phyloP scores from a whole-genome alignment of 1,140 invertebrate species.

The Stenopsyche tienmushanensis region DNA sequence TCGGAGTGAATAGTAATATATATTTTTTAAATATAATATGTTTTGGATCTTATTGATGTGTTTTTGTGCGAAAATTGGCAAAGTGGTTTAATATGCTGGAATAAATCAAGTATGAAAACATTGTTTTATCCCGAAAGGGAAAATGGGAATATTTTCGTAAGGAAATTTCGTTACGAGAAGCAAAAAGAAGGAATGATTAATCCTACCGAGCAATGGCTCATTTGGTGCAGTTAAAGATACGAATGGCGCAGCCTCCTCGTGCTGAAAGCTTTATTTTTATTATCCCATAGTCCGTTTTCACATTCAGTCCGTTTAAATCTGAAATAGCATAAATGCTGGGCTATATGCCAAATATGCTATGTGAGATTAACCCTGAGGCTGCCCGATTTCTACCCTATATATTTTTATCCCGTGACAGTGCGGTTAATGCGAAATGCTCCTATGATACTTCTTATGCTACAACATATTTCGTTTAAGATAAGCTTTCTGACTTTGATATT shows the following conservation, averaged over 20 bases:
- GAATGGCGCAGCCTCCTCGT: slow-evolving; percentile 15
- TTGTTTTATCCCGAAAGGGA: too few species aligned
- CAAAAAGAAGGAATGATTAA: slow-evolving; percentile 26
- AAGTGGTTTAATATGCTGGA: too few species aligned
- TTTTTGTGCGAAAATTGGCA: too few species aligned
- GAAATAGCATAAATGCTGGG: slow-evolving; percentile 15
- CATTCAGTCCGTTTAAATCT: slow-evolving; percentile 23
- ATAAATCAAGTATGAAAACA: too few species aligned
- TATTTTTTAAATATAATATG: too few species aligned
- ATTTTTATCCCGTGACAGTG: not conserved
- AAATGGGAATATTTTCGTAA: slow-evolving; percentile 1
- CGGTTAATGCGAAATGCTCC: too few species aligned
- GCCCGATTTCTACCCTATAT: not conserved
- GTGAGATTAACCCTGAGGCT: not conserved
- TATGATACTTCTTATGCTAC: not conserved
- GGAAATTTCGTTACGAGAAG: not conserved
- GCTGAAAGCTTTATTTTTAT: slow-evolving; percentile 28
- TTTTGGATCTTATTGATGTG: too few species aligned
- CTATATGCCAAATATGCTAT: slow-evolving; percentile 32
- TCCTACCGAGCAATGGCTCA: slow-evolving; percentile 28
- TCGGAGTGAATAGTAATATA: too few species aligned
- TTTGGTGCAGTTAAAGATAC: slow-evolving; percentile 38
- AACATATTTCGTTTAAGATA: slow-evolving; percentile 5
- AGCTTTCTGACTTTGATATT: too few species aligned
- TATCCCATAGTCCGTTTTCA: slow-evolving; percentile 25